A percentile compares a stretch with the other conserved stretches of the same genome.
Conservation (phyloP, 2,888 invertebrate species). For the Amiota communis region DNA sequence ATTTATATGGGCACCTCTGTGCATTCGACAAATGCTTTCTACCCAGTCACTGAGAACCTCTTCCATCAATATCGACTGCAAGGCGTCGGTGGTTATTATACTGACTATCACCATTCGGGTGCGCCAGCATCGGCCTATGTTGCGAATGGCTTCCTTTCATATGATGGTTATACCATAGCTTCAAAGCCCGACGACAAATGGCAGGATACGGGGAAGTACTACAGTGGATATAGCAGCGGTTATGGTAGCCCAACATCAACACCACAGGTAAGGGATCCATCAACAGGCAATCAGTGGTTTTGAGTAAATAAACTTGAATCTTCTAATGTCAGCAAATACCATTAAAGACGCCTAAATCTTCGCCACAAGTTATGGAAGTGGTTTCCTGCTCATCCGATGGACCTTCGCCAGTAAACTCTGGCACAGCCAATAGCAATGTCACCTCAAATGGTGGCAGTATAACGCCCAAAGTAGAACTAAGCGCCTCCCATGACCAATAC, state of each 20-base stretch:
- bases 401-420: conserved; percentile 68
- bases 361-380: conserved; percentile 73
- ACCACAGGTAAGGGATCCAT: conserved; percentile 64
- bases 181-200: conserved; percentile 73
- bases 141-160: conserved; percentile 85
- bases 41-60: conserved; percentile 86
- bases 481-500: conserved; percentile 69
- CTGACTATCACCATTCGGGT: conserved; percentile 82
- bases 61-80: conserved; percentile 93
- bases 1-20: conserved; percentile 74
- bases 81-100: conserved; percentile 83
- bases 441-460: conserved; percentile 50
- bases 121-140: conserved; percentile 77
- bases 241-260: conserved; percentile 73
- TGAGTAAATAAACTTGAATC: background rate
- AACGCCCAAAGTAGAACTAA: conserved; percentile 71
- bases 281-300: too few species aligned
- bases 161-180: conserved; percentile 76
- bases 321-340: conserved; percentile 63
- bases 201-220: conserved; percentile 74
- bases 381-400: conserved; percentile 73
- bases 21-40: conserved; percentile 81
- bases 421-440: conserved; percentile 51
- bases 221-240: conserved; percentile 74
- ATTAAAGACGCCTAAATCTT: conserved; percentile 73